Base-by-base conservation (phyloP, 92 coral and sea anemone genomes). In the Epizoanthus stellaris region DNA sequence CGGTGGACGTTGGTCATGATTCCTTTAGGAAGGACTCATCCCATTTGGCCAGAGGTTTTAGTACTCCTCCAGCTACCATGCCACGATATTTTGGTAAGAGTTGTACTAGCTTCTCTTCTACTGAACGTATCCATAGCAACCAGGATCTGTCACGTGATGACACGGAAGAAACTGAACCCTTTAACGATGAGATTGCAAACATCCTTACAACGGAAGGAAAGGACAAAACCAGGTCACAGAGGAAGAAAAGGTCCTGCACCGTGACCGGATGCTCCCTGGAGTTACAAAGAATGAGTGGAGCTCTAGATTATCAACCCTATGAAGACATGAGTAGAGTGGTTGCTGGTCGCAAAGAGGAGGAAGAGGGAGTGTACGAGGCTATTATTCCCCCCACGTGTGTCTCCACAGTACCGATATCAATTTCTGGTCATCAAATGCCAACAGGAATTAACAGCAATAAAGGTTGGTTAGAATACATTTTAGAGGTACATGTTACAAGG, bases 251-350 rank as follows among this genome's bases (percentile, higher is more conserved):
- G 13, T 79, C 58, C 5, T 59, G 23, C 59, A 79, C 71, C 25
- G 83, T 59, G 53, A 43, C 20, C n/a, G 34, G 82, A 20, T 59
- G 45, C 23, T 57, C 54, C 57, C 0, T 19, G 42, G 69, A 76
- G 19, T 38, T 49, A 13, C 83, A 43, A 2, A 21, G 30, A 12
- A 36, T 25, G 19, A 13, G 34, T 7, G 43, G 30, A 23, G 13
- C 2, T 12, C 30, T 40, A 6, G 57, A 21, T 61, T 79, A 39
- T 64, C 45, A 79, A 16, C 83, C 58, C 8, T 79, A 79, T 12
- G 83, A 79, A 64, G 61, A 62, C 61, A 79, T 79, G 83, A 79
- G 20, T 45, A 38, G 21, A 23, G 5, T 5, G 20, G 47, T 6
- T 43, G 25, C 12, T 13, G 3, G 9, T 45, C 11, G 0, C 6